A percentile compares a stretch with the other conserved stretches of the same genome.
Evolutionary conservation across 2,113 vertebrate species (phyloP).

Genomic region (Bothrops jararaca): DNA sequence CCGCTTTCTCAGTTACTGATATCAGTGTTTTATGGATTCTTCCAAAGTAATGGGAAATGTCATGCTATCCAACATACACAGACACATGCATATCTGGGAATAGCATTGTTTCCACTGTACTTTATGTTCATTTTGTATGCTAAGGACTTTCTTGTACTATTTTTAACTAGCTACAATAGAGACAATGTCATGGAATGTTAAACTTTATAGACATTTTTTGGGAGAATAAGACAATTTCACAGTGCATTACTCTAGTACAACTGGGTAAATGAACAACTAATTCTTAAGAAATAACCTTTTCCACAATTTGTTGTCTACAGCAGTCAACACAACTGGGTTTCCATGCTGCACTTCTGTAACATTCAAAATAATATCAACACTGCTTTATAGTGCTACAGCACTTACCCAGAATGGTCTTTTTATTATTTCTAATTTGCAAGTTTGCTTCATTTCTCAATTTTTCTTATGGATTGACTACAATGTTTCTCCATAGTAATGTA

Average conservation of each 20-base stretch:
- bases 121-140: constrained; percentile 10
- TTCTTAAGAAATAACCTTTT: constrained; percentile 71
- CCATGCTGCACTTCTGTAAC: constrained; percentile 19
- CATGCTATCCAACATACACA: background rate
- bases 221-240: constrained; percentile 77
- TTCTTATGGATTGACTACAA: constrained; percentile 41
- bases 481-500: constrained; percentile 30
- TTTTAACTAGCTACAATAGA: constrained; percentile 62
- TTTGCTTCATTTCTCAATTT: constrained; percentile 37
- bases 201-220: constrained; percentile 77
- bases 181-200: constrained; percentile 72
- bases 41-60: constrained; percentile 16
- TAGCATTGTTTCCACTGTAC: background rate
- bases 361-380: constrained; percentile 36
- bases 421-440: constrained; percentile 53
- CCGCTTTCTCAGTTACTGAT: constrained; percentile 44
- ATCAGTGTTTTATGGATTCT: constrained; percentile 53
- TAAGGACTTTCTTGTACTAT: constrained; percentile 56
- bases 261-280: constrained; percentile 77
- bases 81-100: background rate
- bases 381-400: constrained; percentile 22
- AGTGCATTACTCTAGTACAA: constrained; percentile 73
- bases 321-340: constrained; percentile 50
- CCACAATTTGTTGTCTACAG: constrained; percentile 62
- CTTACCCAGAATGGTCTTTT: constrained; percentile 39